Evolutionary conservation across 2,888 invertebrate species (phyloP), one percentile per base, ranked within the genome.

Genomic region (Nomada hirtipes): DNA sequence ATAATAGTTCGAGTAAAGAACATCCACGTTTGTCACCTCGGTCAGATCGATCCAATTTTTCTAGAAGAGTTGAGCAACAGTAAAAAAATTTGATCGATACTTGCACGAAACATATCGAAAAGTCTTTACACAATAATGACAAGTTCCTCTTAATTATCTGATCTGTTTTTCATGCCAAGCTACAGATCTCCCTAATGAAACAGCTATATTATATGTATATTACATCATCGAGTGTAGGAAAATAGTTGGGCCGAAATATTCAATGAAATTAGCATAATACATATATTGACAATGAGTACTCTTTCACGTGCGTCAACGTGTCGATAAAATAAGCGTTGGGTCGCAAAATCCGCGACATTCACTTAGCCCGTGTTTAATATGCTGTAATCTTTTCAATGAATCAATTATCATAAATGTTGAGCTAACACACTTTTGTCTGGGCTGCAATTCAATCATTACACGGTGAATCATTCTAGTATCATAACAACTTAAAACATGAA

Each of bases 201-300:
- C 9, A 36, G 36, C 7, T 36, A 36, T 36, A 36, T 36, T 36
- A 36, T 47, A 47, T 15, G 10, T 11, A 11, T 44, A 13, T 47
- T 47, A 47, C 47, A 11, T 10, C 29, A 50, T 23, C 15, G 9
- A n/a, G 20, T 26, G 9, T 65, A 4, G 1, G 36, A 61, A 2
- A 36, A 57, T 23, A 13, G 1, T 67, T 20, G 44, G 60, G 9
- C 7, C 18, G 11, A 47, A 61, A 23, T 44, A 60, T 23, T 3
- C 65, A 61, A 67, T 73, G 50, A 47, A 29, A 77, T 73, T 67
- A 59, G 18, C 29, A 64, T 64, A 57, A 50, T 26, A 57, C 26
- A 26, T 26, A 26, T 23, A 61, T 29, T 53, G 11, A n/a, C n/a
- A 13, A 18, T 29, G 73, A 65, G 29, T 42, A 53, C 29, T n/a